phyloP scores from a whole-genome alignment of 2,888 invertebrate species.

The Lithosia quadra region DNA sequence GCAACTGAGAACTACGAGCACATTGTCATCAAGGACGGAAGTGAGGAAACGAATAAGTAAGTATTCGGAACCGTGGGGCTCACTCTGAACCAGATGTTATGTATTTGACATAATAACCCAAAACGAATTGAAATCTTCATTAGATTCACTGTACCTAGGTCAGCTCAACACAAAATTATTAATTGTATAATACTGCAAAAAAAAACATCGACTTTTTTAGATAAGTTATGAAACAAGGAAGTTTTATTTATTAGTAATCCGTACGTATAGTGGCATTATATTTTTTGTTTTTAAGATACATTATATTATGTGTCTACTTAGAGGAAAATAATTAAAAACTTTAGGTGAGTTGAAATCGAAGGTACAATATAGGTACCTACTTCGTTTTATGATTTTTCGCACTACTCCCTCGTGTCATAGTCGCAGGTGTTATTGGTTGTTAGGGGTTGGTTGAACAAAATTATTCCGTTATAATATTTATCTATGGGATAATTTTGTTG shows the following conservation, averaged over 20 bases:
- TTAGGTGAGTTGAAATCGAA: neutral
- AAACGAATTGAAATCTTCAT: neutral
- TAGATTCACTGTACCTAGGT: constrained; percentile 1
- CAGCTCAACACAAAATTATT: neutral
- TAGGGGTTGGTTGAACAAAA: neutral
- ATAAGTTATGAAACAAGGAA: neutral
- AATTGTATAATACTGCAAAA: neutral
- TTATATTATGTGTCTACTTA: neutral
- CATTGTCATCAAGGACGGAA: neutral
- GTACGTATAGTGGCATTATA: neutral
- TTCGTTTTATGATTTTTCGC: neutral
- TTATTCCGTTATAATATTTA: neutral
- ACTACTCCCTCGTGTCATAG: neutral
- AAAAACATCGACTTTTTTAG: constrained; percentile 1
- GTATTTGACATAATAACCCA: constrained; percentile 1
- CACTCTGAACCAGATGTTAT: constrained; percentile 4
- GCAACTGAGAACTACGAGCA: neutral
- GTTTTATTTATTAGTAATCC: constrained; percentile 3
- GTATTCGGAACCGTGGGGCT: constrained; percentile 1
- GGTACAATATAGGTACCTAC: neutral
- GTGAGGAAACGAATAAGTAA: neutral
- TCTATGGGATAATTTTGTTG: neutral
- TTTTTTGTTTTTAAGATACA: neutral
- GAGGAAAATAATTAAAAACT: neutral
- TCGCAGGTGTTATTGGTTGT: neutral